Conservation (phyloP, 2,113 vertebrate species). For the Pampusana beccarii region DNA sequence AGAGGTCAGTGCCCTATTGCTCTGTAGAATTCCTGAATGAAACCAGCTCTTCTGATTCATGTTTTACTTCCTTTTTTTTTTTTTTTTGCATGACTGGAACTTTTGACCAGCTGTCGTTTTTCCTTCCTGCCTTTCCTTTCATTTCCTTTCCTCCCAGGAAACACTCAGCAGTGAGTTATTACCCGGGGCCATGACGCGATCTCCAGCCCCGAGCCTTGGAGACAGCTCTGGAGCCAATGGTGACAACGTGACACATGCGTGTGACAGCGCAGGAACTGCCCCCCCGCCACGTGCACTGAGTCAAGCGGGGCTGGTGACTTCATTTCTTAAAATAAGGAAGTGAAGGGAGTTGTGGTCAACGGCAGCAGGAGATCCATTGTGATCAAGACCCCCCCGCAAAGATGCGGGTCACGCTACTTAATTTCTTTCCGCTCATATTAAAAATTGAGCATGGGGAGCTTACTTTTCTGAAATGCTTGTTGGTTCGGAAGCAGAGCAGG, state of each 20-base stretch:
- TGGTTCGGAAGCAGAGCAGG: not conserved
- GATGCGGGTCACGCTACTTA: not conserved
- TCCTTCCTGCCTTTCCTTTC: constrained; percentile 72
- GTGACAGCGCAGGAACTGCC: not conserved
- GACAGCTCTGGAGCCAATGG: not conserved
- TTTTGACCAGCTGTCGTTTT: constrained; percentile 46
- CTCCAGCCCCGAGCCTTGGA: not conserved
- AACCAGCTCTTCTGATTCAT: constrained; percentile 16
- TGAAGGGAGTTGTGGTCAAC: fast-evolving
- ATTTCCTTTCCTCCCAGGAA: constrained; percentile 67
- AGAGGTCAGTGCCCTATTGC: not conserved
- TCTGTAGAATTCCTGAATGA: not conserved
- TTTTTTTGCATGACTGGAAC: constrained; percentile 11
- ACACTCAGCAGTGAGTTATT: not conserved
- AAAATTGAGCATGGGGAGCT: not conserved
- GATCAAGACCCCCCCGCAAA: fast-evolving
- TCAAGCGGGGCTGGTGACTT: not conserved
- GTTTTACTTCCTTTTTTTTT: not conserved
- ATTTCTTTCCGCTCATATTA: not conserved
- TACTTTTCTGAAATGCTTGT: not conserved
- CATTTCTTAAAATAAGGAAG: not conserved
- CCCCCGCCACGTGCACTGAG: not conserved
- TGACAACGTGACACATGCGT: not conserved
- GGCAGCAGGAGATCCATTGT: not conserved
- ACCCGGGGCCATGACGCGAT: not conserved